Conservation (phyloP, 2,888 invertebrate species). For the Acanthosepion pharaonis region DNA sequence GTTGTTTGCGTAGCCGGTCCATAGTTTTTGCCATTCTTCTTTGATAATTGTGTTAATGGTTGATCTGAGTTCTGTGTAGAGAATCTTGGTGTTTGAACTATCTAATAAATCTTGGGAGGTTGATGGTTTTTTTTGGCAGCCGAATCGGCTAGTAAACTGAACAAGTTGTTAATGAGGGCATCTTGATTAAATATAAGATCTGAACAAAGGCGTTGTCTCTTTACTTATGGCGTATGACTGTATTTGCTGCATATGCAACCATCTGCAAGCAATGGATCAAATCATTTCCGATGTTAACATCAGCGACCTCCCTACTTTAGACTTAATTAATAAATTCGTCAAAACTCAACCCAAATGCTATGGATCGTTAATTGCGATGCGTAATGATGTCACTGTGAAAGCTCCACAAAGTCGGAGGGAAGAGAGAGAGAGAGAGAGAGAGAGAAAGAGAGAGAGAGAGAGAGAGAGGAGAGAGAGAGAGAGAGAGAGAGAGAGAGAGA, state of each 20-base stretch:
- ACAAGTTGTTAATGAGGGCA: neutral
- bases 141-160: neutral
- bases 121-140: neutral
- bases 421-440: neutral
- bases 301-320: neutral
- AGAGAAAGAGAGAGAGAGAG: conserved; percentile 18
- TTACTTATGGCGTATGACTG: neutral
- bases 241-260: neutral
- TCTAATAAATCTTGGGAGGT: no score
- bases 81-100: no score
- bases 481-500: neutral
- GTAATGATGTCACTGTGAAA: no score
- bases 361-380: neutral
- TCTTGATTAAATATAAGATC: neutral
- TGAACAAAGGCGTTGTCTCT: neutral
- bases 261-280: neutral
- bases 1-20: no score
- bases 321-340: neutral
- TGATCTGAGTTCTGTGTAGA: no score
- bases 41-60: no score
- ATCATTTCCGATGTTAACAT: neutral
- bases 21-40: no score
- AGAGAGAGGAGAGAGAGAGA: neutral
- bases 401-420: neutral
- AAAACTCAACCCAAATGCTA: neutral